These are phyloP conservation scores for Trachelipus rathkii DNA, from an alignment of 1,140 invertebrate species.

Conservation along the genomic window DNA sequence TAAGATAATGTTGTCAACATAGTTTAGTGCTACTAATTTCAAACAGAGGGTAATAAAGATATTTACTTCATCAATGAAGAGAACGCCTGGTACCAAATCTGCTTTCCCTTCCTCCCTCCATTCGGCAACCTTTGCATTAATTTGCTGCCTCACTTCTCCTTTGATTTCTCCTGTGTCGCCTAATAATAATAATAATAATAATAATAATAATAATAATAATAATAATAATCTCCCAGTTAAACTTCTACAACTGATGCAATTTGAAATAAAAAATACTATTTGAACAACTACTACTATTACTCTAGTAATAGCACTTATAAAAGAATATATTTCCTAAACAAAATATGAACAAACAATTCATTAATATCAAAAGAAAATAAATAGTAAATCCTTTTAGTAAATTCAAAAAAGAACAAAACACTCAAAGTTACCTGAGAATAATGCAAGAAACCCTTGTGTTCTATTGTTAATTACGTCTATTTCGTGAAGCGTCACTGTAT, in stretches of 20 bases:
- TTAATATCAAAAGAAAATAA: too few species aligned
- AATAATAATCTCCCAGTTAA: too few species aligned
- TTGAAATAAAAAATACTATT: too few species aligned
- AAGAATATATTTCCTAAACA: too few species aligned
- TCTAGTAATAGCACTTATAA: too few species aligned
- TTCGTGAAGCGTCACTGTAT: slow-evolving; percentile 97
- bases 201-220: slow-evolving; percentile 21
- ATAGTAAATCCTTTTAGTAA: too few species aligned
- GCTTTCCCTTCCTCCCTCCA: slow-evolving; percentile 99
- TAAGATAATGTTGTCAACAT: too few species aligned
- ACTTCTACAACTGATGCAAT: too few species aligned
- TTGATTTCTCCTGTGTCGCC: slow-evolving; percentile 99
- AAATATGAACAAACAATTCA: too few species aligned
- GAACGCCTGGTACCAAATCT: slow-evolving; percentile 92
- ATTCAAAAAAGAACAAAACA: too few species aligned
- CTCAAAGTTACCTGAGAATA: slow-evolving; percentile 75
- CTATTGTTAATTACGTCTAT: slow-evolving; percentile 97
- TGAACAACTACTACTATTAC: too few species aligned
- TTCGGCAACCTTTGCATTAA: slow-evolving; percentile 95
- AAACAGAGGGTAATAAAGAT: background rate
- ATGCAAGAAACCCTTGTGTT: slow-evolving; percentile 92
- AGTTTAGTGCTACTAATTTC: too few species aligned
- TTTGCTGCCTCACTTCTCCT: slow-evolving; percentile 93
- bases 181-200: slow-evolving; percentile 47
- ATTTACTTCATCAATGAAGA: slow-evolving; percentile 80